Evolutionary conservation across 2,113 vertebrate species (phyloP), one percentile per base, ranked within the genome.

Genomic region (Kobus ellipsiprymnus): DNA sequence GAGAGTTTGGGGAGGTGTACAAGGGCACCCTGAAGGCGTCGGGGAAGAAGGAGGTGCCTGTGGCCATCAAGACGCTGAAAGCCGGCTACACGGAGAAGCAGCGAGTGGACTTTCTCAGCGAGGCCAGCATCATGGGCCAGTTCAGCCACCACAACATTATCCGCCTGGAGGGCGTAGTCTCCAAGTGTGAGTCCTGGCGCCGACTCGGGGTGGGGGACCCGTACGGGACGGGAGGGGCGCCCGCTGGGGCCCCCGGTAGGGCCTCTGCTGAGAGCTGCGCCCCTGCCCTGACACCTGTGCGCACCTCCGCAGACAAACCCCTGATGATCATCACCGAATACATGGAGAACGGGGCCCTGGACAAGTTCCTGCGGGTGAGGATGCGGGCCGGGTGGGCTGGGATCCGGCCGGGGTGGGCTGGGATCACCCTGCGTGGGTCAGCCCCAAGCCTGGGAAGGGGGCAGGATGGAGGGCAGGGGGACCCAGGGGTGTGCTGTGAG

Each of bases 121-220:
- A 99, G 98, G 99, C 99, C 57, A 99, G 99, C 99, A 99, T 99
- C 99, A 99, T 99, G 99, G 99, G 99, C n/a, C 99, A 99, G 98
- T 99, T 99, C 98, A 99, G 99, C 92, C 99, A 99, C 98, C 99
- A 99, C 98, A 99, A 99, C 98, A 99, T 99, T 96, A 99, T 99
- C 97, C 99, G 99, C n/a, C 99, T 99, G 78, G 99, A 99, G 96
- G 99, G 99, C 0, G 99, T 99, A 1, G 98, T 99, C 98, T 99
- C 99, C 98, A 99, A 99, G 98, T 99, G 99, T 99, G 98, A 99
- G 99, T 96, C 8, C 7, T 30, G 57, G 14, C 25, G 0, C 36
- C 9, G 2, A 0, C 4, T 2, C 3, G 0, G 0, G 9, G 1
- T 11, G 5, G 83, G 87, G 9, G 52, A 3, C 30, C 15, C 29